A percentile compares a stretch with the other conserved stretches of the same genome.
Conservation (phyloP, 2,888 invertebrate genomes). For the Noctuana brunneofusca region DNA sequence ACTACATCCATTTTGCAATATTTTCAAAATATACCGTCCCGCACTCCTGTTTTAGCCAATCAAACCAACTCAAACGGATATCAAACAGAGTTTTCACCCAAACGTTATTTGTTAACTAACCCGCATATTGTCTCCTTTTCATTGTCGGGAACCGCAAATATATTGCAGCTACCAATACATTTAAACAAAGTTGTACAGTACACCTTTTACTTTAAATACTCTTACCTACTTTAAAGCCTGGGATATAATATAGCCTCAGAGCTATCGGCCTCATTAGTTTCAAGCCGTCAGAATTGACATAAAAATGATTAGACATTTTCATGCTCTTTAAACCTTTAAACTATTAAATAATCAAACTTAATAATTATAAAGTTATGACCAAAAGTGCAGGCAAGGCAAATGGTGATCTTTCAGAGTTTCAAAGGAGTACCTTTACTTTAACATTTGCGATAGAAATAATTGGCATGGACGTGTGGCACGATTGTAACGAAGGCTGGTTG, state of each 20-base stretch:
- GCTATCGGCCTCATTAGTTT: too few relatives aligned
- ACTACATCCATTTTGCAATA: neutral
- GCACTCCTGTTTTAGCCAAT: neutral
- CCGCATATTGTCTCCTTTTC: neutral
- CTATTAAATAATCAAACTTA: neutral
- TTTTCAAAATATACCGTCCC: neutral
- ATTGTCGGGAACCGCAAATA: neutral
- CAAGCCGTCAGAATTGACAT: too few relatives aligned
- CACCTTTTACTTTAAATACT: too few relatives aligned
- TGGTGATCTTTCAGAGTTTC: slow-evolving; percentile 32
- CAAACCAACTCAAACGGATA: neutral
- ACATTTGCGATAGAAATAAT: slow-evolving; percentile 69
- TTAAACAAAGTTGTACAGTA: too few relatives aligned
- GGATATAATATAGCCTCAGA: too few relatives aligned
- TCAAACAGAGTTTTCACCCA: neutral
- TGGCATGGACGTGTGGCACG: slow-evolving; percentile 63
- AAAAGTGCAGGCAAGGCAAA: slow-evolving; percentile 38
- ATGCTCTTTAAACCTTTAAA: too few relatives aligned
- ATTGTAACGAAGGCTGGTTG: slow-evolving; percentile 61
- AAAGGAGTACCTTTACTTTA: slow-evolving; percentile 54
- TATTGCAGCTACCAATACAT: neutral
- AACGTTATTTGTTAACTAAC: slow-evolving; percentile 3
- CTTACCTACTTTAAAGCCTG: too few relatives aligned
- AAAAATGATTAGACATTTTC: too few relatives aligned
- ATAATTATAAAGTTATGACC: slow-evolving; percentile 36